Percentiles rank a stretch among this genome's conserved stretches.
phyloP scores from a whole-genome alignment of 1,140 invertebrate species.

The Pemphigus obesinymphae region DNA sequence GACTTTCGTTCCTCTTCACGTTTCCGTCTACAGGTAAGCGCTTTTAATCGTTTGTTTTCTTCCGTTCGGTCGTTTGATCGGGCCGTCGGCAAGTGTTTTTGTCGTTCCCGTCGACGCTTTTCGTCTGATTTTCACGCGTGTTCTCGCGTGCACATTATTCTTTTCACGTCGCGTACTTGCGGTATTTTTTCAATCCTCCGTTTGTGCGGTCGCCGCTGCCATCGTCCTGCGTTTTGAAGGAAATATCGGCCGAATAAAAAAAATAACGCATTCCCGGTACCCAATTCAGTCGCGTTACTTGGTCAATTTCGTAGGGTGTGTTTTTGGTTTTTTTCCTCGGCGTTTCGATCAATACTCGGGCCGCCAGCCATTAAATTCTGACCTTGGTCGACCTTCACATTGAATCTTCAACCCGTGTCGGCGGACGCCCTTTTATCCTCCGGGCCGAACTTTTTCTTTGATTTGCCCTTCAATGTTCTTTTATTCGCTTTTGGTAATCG shows the following conservation, averaged over 20 bases:
- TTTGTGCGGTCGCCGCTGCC: neutral
- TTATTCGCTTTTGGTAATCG: neutral
- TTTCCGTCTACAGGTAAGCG: neutral
- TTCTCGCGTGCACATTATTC: too few species aligned
- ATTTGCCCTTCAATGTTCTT: neutral
- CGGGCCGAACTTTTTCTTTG: neutral
- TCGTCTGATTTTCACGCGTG: neutral
- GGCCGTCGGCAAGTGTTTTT: neutral
- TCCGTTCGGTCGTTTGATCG: neutral
- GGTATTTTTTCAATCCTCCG: too few species aligned
- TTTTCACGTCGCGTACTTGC: neutral
- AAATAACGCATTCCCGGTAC: too few species aligned
- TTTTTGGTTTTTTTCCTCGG: neutral
- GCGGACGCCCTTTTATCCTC: neutral
- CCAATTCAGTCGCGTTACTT: neutral
- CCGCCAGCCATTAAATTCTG: neutral
- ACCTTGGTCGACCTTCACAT: constrained; percentile 22
- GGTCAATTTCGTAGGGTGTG: neutral
- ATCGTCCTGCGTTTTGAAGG: too few species aligned
- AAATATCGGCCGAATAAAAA: too few species aligned
- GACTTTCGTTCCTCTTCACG: too few species aligned
- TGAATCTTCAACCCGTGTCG: neutral
- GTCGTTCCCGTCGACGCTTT: neutral
- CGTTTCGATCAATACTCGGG: neutral
- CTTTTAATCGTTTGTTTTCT: neutral